These are phyloP conservation scores for Zaprionus lachaisei DNA, from an alignment of 1,140 invertebrate genomes.

Conservation along the genomic window DNA sequence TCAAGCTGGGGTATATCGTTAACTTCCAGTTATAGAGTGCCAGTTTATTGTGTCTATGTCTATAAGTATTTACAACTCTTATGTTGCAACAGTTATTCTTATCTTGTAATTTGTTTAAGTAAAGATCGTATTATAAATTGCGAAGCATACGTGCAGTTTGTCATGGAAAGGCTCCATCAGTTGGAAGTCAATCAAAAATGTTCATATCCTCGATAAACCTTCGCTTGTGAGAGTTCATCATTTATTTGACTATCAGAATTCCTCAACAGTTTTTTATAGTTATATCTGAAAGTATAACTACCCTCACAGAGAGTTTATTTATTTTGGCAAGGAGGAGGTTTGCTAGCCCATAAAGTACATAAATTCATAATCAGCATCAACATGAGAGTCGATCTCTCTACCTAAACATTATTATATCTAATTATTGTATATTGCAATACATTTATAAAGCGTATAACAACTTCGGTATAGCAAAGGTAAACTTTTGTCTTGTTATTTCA, in stretches of 20 bases:
- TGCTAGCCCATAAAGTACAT: rapidly evolving
- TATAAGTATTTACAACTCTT: no score
- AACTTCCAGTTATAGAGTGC: background rate
- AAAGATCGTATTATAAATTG: background rate
- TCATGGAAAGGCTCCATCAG: rapidly evolving
- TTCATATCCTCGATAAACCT: constrained; percentile 53
- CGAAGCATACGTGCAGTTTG: background rate
- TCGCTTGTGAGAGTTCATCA: constrained; percentile 39
- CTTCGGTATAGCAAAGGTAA: background rate
- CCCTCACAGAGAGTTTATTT: no score
- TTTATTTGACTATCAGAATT: constrained; percentile 66
- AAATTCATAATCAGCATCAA: no score
- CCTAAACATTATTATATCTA: no score
- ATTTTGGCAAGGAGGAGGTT: no score
- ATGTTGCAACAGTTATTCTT: no score
- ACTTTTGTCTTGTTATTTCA: background rate
- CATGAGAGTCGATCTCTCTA: no score
- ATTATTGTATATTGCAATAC: no score
- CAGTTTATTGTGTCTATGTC: no score
- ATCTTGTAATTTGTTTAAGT: no score
- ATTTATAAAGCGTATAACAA: background rate
- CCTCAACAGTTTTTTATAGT: background rate
- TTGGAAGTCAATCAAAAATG: constrained; percentile 29
- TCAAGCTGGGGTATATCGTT: background rate
- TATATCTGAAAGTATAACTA: no score